A percentile compares a stretch with the other conserved stretches of the same genome.
phyloP scores from a whole-genome alignment of 1,140 invertebrate genomes.

The Potamilus streckersoni region DNA sequence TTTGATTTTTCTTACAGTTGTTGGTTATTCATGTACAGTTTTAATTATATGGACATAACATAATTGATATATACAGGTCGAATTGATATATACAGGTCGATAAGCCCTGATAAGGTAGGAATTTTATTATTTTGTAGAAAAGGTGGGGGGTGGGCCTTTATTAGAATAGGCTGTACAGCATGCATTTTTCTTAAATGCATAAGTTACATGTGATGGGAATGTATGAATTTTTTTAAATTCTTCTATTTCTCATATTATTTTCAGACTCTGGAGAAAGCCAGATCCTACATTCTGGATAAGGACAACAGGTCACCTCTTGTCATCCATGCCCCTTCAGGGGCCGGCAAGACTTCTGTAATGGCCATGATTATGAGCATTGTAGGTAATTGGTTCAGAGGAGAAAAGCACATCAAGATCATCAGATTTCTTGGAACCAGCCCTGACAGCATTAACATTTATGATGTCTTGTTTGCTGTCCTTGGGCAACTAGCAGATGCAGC shows the following conservation, averaged over 20 bases:
- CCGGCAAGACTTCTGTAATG: conserved; percentile 55
- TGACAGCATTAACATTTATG: conserved; percentile 38
- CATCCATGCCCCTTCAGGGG: conserved; percentile 50
- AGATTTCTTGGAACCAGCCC: conserved; percentile 54
- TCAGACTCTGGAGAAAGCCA: conserved; percentile 36
- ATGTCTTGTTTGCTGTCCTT: conserved; percentile 43
- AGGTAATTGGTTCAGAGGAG: conserved; percentile 37
- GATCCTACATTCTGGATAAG: conserved; percentile 39
- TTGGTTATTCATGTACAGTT: no score
- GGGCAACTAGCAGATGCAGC: conserved; percentile 46
- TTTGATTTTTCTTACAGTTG: no score
- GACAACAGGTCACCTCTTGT: conserved; percentile 42
- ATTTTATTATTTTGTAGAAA: background rate
- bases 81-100: no score
- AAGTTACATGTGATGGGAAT: conserved; percentile 73
- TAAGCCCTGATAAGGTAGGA: no score
- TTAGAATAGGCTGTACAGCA: background rate
- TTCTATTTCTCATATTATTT: conserved; percentile 6
- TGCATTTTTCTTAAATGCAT: background rate
- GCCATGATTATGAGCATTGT: conserved; percentile 48
- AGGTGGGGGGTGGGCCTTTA: background rate
- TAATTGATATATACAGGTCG: no score
- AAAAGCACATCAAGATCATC: conserved; percentile 37
- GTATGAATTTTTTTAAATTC: conserved; percentile 65
- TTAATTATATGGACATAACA: no score